Conservation (phyloP, 2,113 vertebrate species). For the Myotis lucifugus region DNA sequence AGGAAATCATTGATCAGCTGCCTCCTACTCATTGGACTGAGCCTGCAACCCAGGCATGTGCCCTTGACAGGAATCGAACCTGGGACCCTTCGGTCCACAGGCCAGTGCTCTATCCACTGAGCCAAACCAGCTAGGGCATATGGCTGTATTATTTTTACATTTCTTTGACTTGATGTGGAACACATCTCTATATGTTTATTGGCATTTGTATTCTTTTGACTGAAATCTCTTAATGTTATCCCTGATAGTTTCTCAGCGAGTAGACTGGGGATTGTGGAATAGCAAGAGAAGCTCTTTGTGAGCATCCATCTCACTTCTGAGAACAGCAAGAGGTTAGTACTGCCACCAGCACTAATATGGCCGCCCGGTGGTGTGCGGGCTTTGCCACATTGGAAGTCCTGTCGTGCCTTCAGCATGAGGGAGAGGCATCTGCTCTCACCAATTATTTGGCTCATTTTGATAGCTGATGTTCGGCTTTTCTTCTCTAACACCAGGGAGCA, state of each 20-base stretch:
- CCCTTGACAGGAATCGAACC: no score
- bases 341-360: neutral
- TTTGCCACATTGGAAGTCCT: neutral
- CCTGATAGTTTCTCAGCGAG: neutral
- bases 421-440: constrained; percentile 28
- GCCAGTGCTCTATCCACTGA: no score
- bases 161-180: constrained; percentile 8
- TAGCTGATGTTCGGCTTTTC: constrained; percentile 1
- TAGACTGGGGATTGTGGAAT: neutral
- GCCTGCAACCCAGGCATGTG: no score
- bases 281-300: neutral
- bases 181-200: neutral
- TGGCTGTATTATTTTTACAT: neutral
- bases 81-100: no score
- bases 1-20: no score
- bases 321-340: neutral
- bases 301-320: neutral
- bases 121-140: no score
- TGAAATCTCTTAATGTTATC: neutral
- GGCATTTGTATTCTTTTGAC: neutral
- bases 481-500: constrained; percentile 14
- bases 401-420: neutral
- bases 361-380: neutral
- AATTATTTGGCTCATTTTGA: neutral
- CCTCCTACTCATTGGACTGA: no score